Conservation (phyloP, 2,113 vertebrate species). For the Bos javanicus region DNA sequence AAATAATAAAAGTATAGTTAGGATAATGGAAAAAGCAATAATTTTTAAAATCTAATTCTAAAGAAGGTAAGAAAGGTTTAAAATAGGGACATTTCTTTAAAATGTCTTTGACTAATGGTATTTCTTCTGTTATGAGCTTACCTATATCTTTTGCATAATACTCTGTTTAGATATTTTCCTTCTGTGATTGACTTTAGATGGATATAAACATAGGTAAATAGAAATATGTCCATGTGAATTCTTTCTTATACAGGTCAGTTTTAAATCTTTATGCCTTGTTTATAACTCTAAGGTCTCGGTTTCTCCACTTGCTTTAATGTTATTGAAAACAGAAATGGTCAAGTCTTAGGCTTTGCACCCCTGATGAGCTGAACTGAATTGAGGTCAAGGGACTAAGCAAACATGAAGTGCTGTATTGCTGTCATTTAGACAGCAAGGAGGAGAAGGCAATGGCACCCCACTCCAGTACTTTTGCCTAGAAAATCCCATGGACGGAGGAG, state of each 20-base stretch:
- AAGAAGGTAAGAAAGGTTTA: neutral
- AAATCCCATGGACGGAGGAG: too few relatives aligned
- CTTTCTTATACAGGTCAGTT: neutral
- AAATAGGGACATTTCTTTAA: neutral
- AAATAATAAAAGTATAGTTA: neutral
- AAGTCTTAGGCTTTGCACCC: neutral
- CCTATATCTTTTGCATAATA: neutral
- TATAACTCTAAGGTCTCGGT: neutral
- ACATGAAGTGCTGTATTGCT: neutral
- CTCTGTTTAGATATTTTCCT: neutral
- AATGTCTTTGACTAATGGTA: neutral
- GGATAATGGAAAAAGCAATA: neutral
- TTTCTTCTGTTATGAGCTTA: neutral
- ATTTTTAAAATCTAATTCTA: neutral
- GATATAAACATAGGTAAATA: neutral
- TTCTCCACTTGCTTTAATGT: neutral
- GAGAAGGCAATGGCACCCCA: too few relatives aligned
- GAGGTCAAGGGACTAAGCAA: neutral
- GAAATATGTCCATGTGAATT: neutral
- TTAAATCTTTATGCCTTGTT: neutral
- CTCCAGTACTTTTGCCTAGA: too few relatives aligned
- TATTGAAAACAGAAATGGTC: neutral
- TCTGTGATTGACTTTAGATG: conserved; percentile 7
- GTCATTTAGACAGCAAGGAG: neutral
- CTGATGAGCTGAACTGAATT: neutral